Base-by-base conservation (phyloP, 2,113 vertebrate species). In the Suricata suricatta region DNA sequence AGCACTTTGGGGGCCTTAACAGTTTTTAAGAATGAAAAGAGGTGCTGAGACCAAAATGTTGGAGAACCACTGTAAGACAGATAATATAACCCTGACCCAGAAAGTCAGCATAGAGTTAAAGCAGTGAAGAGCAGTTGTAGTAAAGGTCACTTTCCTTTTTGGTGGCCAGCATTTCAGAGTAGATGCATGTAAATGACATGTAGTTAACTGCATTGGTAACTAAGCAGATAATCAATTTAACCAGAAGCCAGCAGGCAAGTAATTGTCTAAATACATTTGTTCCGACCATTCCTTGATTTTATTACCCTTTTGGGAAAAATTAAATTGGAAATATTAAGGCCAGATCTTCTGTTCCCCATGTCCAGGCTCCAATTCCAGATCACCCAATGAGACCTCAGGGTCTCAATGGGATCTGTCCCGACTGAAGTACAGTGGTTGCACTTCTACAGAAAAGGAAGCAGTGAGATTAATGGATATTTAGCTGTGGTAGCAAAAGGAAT, bases 401-500 rank as follows among this genome's bases (percentile, higher is more conserved):
- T 47, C 52, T 88, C 57, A 93, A 25, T 57, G 11, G 13, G 33
- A 6, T 72, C 31, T 83, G 50, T 92, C 68, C 54, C 57, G 80
- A 72, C 63, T 66, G 79, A 35, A 74, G 79, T 35, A 66, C 29
- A 79, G 47, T n/a, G 54, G 6, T 71, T 95, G 74, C 23, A 79
- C 8, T 52, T 79, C 99, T 97, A 99, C 99, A n/a, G 99, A 99
- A 98, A 99, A 97, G 54, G 99, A 99, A 96, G 99, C 98, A 97
- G 98, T 99, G 93, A 99, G 96, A 98, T 99, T 99, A 97, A 99
- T 98, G 98, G 99, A 99, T 99, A 93, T 83, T 99, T 99, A 96
- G 99, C 99, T 31, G 98, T 99, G 63, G 99, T 99, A 91, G 99
- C 99, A 97, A 99, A 99, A 94, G 98, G 99, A 90, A 99, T 99